Base-by-base conservation (phyloP, 2,113 vertebrate genomes). In the Phrynocephalus versicolor region DNA sequence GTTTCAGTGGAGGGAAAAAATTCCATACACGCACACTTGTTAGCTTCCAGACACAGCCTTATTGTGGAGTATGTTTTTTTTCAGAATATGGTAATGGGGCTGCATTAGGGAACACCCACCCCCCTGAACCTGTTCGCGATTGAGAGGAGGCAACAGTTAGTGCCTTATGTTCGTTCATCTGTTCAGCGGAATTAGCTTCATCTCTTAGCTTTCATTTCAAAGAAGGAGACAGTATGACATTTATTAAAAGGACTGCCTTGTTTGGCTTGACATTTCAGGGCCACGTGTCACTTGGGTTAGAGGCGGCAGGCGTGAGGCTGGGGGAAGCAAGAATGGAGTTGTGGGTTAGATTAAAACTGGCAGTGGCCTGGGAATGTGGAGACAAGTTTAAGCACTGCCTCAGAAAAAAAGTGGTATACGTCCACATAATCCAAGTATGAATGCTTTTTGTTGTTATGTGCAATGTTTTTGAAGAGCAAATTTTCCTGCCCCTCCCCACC, bases 161-260 rank as follows among this genome's bases (percentile, higher is more conserved):
- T 82, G 84, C 74, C 65, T 88, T 27, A 0, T 30, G n/a, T 69
- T 77, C 58, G 33, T n/a, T 90, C 87, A 60, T 89, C 67, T 86
- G 41, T 74, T 88, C 64, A 78, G 65, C 70, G 76, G 90, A 87
- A 58, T 89, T 90, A 87, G 81, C 84, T 84, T 87, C 85, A 70
- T 79, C 35, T 2, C 85, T 83, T 78, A 75, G 35, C 1, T 27
- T 85, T 81, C 73, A 14, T 30, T 81, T 69, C 3, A 65, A 86
- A 89, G 87, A 33, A 93, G 88, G 92, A 86, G 90, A 75, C 90
- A 91, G 57, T 10, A 0, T 91, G 89, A 81, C 86, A 73, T 94
- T 94, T 94, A 89, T 92, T 91, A 85, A 87, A n/a, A 84, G 69
- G 80, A 62, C 81, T 81, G 60, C 57, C 70, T 41, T n/a, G 88